Evolutionary conservation across 53 echinoderm and acorn worm species (phyloP), one percentile per base, ranked within the genome.

Genomic region (Actinopyga echinites): DNA sequence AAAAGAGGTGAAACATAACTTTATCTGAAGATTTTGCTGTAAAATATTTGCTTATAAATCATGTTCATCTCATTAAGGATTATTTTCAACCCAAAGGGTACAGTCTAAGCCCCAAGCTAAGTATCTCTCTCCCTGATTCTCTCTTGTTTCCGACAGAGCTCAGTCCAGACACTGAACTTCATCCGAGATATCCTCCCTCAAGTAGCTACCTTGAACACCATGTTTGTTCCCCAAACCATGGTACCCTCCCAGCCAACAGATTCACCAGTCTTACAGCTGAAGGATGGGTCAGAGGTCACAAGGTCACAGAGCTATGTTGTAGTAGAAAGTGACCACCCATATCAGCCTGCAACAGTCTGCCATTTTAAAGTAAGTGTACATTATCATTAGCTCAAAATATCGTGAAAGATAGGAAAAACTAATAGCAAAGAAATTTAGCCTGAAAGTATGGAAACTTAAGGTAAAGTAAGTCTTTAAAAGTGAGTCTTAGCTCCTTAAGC

Each of bases 271-370:
- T 24, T 77, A 28, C 82, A 83, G n/a, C 33, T 57, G 53, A 81
- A 80, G 32, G 89, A 85, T 35, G 82, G 59, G 33, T 75, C 56
- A 60, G 75, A 88, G 32, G 74, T 92, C 79, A 96, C 96, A 3
- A 96, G 93, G 30, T 96, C 96, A 78, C 83, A 87, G 56, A 89
- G 93, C 45, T 92, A 96, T 49, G 89, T 93, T 15, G 86, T 93
- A 80, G 92, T 96, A 20, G 96, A 96, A 83, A 92, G 96, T 79
- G 93, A 96, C 37, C 96, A 96, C 55, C 96, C 96, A 0, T 96
- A 96, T 79, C 94, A 92, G 71, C 75, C 93, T 40, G 92, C 94
- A 15, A 91, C 96, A 19, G 93, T 94, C 7, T 89, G 94, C 4
- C 87, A 91, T 85, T 96, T 91, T 62, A 96, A 90, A 86, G 96